Base-by-base conservation (phyloP, 2,888 invertebrate species). In the Nemurella pictetii region DNA sequence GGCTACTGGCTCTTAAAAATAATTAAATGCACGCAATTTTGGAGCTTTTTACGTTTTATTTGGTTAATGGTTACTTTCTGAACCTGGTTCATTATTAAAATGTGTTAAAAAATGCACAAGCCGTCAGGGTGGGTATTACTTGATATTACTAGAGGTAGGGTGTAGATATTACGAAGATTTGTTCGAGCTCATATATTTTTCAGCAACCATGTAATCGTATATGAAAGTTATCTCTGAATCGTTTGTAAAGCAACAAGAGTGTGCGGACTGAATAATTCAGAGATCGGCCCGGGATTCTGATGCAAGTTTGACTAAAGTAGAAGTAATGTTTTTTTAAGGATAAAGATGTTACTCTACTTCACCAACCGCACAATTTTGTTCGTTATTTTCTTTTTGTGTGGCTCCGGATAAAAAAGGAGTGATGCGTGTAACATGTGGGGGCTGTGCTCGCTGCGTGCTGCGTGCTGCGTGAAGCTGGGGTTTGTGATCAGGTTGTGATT, bases 241-340 rank as follows among this genome's bases (percentile, higher is more conserved):
- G 55, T 55, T 55, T 55, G 9, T 20, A 55, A 55, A 55, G 55
- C 55, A 15, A 55, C 55, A 55, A 55, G 55, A 55, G 55, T 55
- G 9, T 55, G 55, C 55, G 9, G 55, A 20, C 30, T 78, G 78
- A 78, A 78, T 78, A 29, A 78, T 78, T 78, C 78, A 78, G 30
- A 78, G 78, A 30, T 28, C 78, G 78, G 20, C 28, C 30, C 30
- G n/a, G 30, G n/a, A 29, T 55, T 55, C 55, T 55, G 55, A 55
- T 30, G 30, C 28, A 30, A 29, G 78, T 30, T 78, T 30, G 78
- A 28, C n/a, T 28, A 20, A 78, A 78, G 78, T 29, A 30, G 78
- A 78, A 78, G 28, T 30, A 78, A 78, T 78, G 78, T 28, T 78
- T 78, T 78, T 30, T 30, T 30, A n/a, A 78, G 30, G 78, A 78